phyloP scores from a whole-genome alignment of 2,888 invertebrate species.

The Bugulina stolonifera region DNA sequence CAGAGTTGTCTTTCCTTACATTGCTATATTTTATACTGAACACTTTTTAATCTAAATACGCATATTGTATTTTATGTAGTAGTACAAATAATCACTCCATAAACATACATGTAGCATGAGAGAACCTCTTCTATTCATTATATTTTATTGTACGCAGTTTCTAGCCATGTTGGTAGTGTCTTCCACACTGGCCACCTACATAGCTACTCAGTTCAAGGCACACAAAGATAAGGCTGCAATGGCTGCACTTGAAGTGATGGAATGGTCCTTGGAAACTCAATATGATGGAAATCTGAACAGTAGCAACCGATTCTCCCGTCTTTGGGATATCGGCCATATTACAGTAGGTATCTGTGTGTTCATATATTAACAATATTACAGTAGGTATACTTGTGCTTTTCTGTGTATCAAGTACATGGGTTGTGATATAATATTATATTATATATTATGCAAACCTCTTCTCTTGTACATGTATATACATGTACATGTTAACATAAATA shows the following conservation, averaged over 20 bases:
- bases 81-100: too few species aligned
- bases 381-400: too few species aligned
- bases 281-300: constrained; percentile 26
- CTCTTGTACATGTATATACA: too few species aligned
- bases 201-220: background rate
- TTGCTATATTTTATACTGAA: background rate
- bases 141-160: background rate
- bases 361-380: too few species aligned
- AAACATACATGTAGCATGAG: too few species aligned
- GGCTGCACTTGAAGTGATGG: constrained; percentile 8
- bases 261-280: constrained; percentile 21
- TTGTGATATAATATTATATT: too few species aligned
- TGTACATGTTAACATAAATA: too few species aligned
- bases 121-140: background rate
- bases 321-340: constrained; percentile 21
- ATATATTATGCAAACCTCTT: too few species aligned
- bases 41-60: background rate
- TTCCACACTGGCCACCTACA: background rate
- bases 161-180: constrained; percentile 23
- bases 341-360: too few species aligned
- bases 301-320: constrained; percentile 22
- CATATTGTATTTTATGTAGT: background rate
- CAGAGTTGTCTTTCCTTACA: background rate
- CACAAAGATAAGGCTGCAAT: background rate
- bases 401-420: too few species aligned